Evolutionary conservation across 1,140 invertebrate species (phyloP), one percentile per base, ranked within the genome.

Genomic region (Coelopa frigida): DNA sequence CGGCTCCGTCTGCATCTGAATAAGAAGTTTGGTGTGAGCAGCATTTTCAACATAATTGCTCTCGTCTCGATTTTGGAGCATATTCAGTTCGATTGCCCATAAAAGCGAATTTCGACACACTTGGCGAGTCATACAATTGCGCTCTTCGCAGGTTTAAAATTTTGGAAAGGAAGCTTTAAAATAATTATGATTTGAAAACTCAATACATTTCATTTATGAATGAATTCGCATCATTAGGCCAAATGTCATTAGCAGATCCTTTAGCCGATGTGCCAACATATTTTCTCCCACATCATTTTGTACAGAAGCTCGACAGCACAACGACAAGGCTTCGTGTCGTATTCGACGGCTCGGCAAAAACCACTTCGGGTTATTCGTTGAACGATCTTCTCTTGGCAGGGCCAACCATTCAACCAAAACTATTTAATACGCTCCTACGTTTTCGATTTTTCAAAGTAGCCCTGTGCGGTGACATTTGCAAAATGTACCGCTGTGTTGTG

Each of bases 351-450:
- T 53, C 54, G 5, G 35, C 39, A 10, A 52, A 50, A 46, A 51
- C 47, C n/a, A 35, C 44, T 7, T 51, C 17, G 7, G 49, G 46
- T 33, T 24, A 55, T n/a, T 57, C 53, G 17, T 32, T 67, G 22
- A 70, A 71, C 46, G 58, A 68, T 21, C 53, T 53, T 7, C 55
- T 70, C 20, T 43, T 55, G 27, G 37, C 54, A 5, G 72, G 57
- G 20, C 64, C 45, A 56, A 60, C 22, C 56, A 44, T 56, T 56
- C 65, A 55, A 50, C 58, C 12, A 15, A 29, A 51, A 23, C 26
- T 48, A 17, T 47, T 26, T 21, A 11, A 29, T 24, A 46, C 37
- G 35, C 15, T 51, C 8, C 26, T 50, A 20, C 27, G 41, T 21
- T 51, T 51, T 51, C 35, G 39, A 7, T 27, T 15, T 18, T 10